Evolutionary conservation across 2,888 invertebrate genomes (phyloP), one percentile per base, ranked within the genome.

Genomic region (Choristoneura rosaceana): DNA sequence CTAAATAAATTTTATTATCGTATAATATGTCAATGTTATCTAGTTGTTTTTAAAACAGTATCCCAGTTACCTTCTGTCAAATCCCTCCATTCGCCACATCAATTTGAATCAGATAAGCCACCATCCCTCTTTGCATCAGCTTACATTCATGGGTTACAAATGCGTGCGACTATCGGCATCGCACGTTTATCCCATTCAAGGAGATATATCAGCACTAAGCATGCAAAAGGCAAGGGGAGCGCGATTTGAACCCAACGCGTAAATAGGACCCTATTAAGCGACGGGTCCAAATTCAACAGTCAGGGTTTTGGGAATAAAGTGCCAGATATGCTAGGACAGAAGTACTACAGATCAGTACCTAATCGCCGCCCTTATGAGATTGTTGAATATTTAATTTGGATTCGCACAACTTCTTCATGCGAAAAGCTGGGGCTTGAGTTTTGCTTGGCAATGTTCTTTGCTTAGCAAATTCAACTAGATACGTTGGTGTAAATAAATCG

Each of bases 261-360:
- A 73, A 73, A 73, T 73, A 73, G 67, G 63, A 73, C 68, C 71
- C 71, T 64, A 73, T 73, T 68, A 73, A 64, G 15, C 68, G 59
- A 33, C 50, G 71, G 71, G 68, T 68, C 59, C 59, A 68, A 73
- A 68, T 63, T 73, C 47, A 41, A 68, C 63, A 59, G 68, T 73
- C 68, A 73, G 68, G 63, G 63, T 63, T 73, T 64, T 68, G 61
- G 38, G 34, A 63, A 64, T 73, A 68, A 68, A 71, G 67, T 38
- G 45, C 66, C 66, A 45, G 33, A 47, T 14, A 55, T 69, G 38
- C 47, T 38, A 47, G 62, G 38, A 50, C 50, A 58, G 58, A 59
- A 58, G 58, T 38, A 58, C n/a, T 60, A 60, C 41, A 15, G 41
- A 64, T 15, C 55, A 9, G 43, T 45, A 34, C 47, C 45, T 25